Percentiles rank a stretch among this genome's conserved stretches.
phyloP scores from a whole-genome alignment of 2,888 invertebrate species.

The Euclidia mi region DNA sequence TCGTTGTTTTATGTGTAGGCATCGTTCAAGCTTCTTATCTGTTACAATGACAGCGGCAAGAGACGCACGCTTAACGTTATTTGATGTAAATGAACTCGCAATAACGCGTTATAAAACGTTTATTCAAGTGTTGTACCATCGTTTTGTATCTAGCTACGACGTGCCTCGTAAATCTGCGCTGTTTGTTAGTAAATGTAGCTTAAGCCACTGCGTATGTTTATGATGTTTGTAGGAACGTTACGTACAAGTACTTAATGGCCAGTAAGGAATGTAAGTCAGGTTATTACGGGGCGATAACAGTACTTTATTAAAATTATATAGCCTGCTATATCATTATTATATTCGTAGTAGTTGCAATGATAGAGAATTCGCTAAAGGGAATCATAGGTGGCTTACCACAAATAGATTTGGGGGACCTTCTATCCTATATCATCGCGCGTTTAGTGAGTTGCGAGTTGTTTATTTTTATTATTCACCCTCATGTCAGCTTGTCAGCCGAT shows the following conservation, averaged over 20 bases:
- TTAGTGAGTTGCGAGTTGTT: too few relatives aligned
- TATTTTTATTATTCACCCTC: too few relatives aligned
- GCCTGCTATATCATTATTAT: too few relatives aligned
- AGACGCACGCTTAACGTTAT: conserved; percentile 25
- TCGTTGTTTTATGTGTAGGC: conserved; percentile 23
- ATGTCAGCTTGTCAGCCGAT: too few relatives aligned
- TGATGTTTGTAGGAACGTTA: neutral
- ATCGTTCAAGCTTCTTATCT: conserved; percentile 35
- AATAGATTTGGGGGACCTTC: too few relatives aligned
- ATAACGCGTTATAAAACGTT: conserved; percentile 9
- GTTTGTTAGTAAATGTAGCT: conserved; percentile 6
- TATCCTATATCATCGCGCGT: too few relatives aligned
- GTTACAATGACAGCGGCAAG: conserved; percentile 12
- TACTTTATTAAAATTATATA: too few relatives aligned
- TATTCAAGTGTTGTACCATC: conserved; percentile 17
- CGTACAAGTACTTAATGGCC: too few relatives aligned
- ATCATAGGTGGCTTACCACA: too few relatives aligned
- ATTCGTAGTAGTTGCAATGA: too few relatives aligned
- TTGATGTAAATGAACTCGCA: conserved; percentile 25
- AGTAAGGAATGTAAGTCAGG: neutral
- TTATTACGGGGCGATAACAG: too few relatives aligned
- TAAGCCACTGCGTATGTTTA: conserved; percentile 1
- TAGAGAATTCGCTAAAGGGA: too few relatives aligned
- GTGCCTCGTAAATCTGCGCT: conserved; percentile 9
- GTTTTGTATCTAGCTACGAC: conserved; percentile 13